Base-by-base conservation (phyloP, 2,888 invertebrate species). In the Meloe dianella region DNA sequence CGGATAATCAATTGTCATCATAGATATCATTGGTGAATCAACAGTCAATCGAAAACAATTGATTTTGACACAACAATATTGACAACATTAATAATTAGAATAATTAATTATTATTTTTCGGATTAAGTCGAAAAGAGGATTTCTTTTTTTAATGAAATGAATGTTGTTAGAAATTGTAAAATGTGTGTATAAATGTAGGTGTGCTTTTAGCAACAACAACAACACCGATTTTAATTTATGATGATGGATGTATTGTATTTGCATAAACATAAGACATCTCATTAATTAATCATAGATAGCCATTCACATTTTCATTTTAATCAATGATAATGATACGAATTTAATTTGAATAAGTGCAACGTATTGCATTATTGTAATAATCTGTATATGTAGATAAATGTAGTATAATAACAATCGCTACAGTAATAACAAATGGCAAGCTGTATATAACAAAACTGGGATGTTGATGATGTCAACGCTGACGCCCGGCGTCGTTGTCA, bases 391-490 rank as follows among this genome's bases (percentile, higher is more conserved):
- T 17, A 17, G n/a, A 12, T 14, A 14, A 35, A 41, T 4, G 29
- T 27, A 22, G 2, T 12, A 27, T 12, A 47, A n/a, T 57, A 29
- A 56, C 56, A 56, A 60, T 57, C 57, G 27, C 57, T 41, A 64
- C 32, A 56, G 32, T 60, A 60, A 60, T 60, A 38, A 60, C 38
- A 56, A 65, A 65, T 62, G 51, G 57, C 58, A 47, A 17, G 10
- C 35, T 38, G 17, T 41, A 24, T 27, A 32, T 65, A 61, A 65
- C 62, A 62, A n/a, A 54, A 57, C 59, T 59, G 47, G 60, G 29
- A 59, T 56, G 35, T 30, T 47, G 47, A 8, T 22, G 47, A 20
- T 47, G 47, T 47, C 47, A 20, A 47, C 47, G 17, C 6, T 17
- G 41, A 41, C 17, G 41, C 17, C n/a, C 41, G 47, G 9, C 47